Conservation (phyloP, 2,888 invertebrate species). For the Heliconius hortense region DNA sequence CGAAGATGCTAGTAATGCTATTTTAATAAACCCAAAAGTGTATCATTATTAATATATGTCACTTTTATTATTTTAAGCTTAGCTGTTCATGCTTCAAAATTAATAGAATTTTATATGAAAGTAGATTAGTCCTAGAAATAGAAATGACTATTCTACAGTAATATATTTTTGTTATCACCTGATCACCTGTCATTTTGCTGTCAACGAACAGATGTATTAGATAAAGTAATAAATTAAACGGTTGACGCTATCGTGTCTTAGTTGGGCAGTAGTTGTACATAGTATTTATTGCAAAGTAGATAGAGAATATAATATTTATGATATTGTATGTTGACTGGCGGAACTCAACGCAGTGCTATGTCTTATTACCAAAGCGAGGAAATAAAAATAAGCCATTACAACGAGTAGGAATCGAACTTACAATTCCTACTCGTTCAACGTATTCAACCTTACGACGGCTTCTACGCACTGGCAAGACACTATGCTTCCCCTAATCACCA, state of each 20-base stretch:
- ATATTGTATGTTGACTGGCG: too few species aligned
- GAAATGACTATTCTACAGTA: not conserved
- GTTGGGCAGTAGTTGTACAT: not conserved
- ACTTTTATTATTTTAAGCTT: not conserved
- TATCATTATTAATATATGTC: not conserved
- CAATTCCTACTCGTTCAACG: too few species aligned
- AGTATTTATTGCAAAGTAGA: too few species aligned
- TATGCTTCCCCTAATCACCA: not conserved
- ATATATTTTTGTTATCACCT: constrained; percentile 19
- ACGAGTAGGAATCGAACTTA: too few species aligned
- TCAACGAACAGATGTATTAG: constrained; percentile 1
- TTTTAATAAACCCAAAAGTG: not conserved
- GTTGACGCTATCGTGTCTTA: not conserved
- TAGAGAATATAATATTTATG: too few species aligned
- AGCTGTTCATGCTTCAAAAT: not conserved
- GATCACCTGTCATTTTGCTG: constrained; percentile 18
- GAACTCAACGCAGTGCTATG: not conserved
- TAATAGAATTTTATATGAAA: constrained; percentile 24
- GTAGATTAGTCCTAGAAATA: constrained; percentile 9
- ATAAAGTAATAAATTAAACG: constrained; percentile 17
- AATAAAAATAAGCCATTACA: too few species aligned
- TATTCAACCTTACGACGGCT: too few species aligned
- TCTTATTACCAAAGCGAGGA: too few species aligned
- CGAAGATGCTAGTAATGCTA: too few species aligned
- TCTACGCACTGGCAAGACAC: not conserved